Base-by-base conservation (phyloP, 2,888 invertebrate species). In the Papilio protenor region DNA sequence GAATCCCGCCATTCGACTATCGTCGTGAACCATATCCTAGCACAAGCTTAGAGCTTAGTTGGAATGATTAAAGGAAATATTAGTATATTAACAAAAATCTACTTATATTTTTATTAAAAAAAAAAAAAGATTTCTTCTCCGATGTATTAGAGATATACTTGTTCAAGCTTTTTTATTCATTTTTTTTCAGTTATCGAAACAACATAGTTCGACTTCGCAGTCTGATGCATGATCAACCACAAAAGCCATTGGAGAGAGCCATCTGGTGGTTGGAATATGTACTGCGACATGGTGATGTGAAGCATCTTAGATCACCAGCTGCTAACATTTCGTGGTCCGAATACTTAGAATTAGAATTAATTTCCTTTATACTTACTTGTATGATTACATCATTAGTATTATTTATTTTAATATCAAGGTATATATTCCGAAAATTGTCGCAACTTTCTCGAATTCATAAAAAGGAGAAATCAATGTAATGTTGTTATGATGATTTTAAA, bases 141-240 rank as follows among this genome's bases (percentile, higher is more conserved):
- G 27, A 27, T 2, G 27, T 27, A 27, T 27, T 3, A 27, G 27
- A 27, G 1, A 27, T 27, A 27, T 27, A 27, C 27, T 27, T 27
- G 27, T 27, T n/a, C n/a, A n/a, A n/a, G n/a, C n/a, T n/a, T n/a
- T n/a, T n/a, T n/a, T n/a, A n/a, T n/a, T n/a, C n/a, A n/a, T n/a
- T n/a, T 27, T 27, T 27, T 27, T 27, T 33, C 59, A 76, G 76
- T 18, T 76, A 76, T 40, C 49, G 72, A 0, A 23, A 76, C 0
- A 76, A 76, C 18, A 76, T 71, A 4, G n/a, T 10, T 0, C 45
- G 47, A 1, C 59, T 76, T 4, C 71, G 72, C 1, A 18, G 14
- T 21, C 47, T 76, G n/a, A 76, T 76, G 71, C 47, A 61, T 33
- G 76, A 76, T 21, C 76, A 76, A 64, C 76, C 76, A 14, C 76